Evolutionary conservation across 2,888 invertebrate genomes (phyloP), one percentile per base, ranked within the genome.

Genomic region (Habroteleia sp.): DNA sequence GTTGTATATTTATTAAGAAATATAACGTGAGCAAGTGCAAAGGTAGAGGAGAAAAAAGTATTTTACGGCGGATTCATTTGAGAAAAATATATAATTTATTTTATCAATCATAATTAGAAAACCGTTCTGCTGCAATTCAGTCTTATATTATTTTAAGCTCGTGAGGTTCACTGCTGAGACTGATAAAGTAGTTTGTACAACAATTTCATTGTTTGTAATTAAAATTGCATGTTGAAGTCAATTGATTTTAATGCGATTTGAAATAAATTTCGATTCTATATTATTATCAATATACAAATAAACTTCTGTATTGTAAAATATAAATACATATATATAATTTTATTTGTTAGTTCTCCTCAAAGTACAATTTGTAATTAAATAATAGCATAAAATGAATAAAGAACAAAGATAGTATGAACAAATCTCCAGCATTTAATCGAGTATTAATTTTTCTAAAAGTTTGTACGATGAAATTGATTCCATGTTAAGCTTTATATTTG

Each of bases 141-240:
- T 66, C 56, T 65, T 66, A 10, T 31, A 31, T 44, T 29, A 23
- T n/a, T n/a, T n/a, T 37, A 46, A 60, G 37, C 37, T 65, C 63
- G 10, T 48, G n/a, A 42, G n/a, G 13, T 50, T 13, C 48, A 16
- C 41, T 17, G 27, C 7, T 50, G 33, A 63, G 52, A 63, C 63
- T 63, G 52, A 63, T 17, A 16, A 42, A 14, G n/a, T 46, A 17
- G 17, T 37, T 63, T 52, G 63, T 63, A 63, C 25, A 16, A 29
- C 2, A 5, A 20, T 20, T 20, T 20, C 20, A 35, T 11, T 13
- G 14, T 20, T 16, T 29, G 0, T 35, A n/a, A n/a, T n/a, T n/a
- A n/a, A n/a, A n/a, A n/a, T n/a, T n/a, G n/a, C n/a, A n/a, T n/a
- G 14, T 20, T 25, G 35, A 11, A 17, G n/a, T 17, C 39, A n/a